phyloP scores from a whole-genome alignment of 2,797 vertebrate species.

The Hafferia zeledoni region DNA sequence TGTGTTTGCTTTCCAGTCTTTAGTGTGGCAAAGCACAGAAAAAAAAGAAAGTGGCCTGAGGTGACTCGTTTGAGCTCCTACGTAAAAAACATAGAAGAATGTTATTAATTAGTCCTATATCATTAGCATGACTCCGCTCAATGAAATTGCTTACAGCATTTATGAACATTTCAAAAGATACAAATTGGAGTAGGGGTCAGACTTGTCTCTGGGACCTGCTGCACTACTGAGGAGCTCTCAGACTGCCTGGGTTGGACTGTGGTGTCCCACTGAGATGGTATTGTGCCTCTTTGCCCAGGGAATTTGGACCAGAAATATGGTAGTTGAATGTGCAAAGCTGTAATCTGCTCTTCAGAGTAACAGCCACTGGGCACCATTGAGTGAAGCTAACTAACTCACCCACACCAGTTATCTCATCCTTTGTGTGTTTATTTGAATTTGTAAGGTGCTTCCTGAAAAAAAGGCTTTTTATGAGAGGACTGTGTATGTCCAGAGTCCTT shows the following conservation, averaged over 20 bases:
- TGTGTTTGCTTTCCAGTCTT: background rate
- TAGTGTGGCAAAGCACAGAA: background rate
- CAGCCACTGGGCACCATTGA: background rate
- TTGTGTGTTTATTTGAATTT: background rate
- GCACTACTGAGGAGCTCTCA: background rate
- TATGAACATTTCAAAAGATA: background rate
- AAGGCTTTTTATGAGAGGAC: background rate
- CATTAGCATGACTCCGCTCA: background rate
- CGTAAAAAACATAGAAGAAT: background rate
- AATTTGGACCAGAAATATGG: background rate
- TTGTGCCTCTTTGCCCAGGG: background rate
- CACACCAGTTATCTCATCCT: background rate
- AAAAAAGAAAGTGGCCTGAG: background rate
- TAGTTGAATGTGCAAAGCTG: background rate
- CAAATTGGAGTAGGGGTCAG: background rate
- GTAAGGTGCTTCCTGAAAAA: background rate
- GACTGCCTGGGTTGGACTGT: background rate
- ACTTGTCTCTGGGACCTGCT: background rate
- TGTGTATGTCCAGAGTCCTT: background rate
- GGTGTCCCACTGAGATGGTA: background rate
- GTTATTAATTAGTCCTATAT: background rate
- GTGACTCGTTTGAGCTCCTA: background rate
- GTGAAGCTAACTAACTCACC: background rate
- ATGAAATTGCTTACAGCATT: background rate
- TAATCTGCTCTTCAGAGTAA: background rate